Evolutionary conservation across 2,888 invertebrate species (phyloP).

Genomic region (Aplocera efformata): DNA sequence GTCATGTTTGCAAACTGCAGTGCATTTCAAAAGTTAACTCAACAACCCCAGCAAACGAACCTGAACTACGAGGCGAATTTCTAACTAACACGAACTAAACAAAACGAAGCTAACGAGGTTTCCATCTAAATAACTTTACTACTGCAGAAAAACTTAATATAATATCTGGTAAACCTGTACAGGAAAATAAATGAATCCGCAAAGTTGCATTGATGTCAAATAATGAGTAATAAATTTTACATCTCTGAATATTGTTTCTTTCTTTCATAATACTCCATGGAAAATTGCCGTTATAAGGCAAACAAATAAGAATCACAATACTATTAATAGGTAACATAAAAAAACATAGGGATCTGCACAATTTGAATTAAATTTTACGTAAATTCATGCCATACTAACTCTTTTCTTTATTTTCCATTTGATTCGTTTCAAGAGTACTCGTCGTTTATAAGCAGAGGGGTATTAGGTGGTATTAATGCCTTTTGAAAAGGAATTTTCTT

Average conservation of each 20-base stretch:
- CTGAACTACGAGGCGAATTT: constrained; percentile 2
- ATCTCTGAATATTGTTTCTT: too few relatives aligned
- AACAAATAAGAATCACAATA: too few relatives aligned
- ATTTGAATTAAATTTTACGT: too few relatives aligned
- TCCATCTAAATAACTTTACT: constrained; percentile 3
- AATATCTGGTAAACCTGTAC: constrained; percentile 1
- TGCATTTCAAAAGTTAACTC: constrained; percentile 1
- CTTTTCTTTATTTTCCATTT: too few relatives aligned
- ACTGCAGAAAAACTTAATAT: not conserved
- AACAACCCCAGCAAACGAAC: not conserved
- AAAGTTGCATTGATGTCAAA: too few relatives aligned
- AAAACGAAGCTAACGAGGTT: constrained; percentile 4
- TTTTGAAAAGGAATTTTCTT: constrained; percentile 6
- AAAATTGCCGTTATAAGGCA: too few relatives aligned
- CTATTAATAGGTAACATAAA: too few relatives aligned
- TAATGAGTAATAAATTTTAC: too few relatives aligned
- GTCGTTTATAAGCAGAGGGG: not conserved
- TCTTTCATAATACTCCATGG: too few relatives aligned
- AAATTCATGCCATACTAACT: too few relatives aligned
- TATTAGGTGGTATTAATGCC: constrained; percentile 2
- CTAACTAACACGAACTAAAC: not conserved
- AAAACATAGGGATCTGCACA: too few relatives aligned
- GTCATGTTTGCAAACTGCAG: not conserved
- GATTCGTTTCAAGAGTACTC: not conserved
- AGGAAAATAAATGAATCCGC: not conserved